Evolutionary conservation across 37 sponge, comb jelly and placozoan genomes (phyloP).

Genomic region (Lycopodina hypogea): DNA sequence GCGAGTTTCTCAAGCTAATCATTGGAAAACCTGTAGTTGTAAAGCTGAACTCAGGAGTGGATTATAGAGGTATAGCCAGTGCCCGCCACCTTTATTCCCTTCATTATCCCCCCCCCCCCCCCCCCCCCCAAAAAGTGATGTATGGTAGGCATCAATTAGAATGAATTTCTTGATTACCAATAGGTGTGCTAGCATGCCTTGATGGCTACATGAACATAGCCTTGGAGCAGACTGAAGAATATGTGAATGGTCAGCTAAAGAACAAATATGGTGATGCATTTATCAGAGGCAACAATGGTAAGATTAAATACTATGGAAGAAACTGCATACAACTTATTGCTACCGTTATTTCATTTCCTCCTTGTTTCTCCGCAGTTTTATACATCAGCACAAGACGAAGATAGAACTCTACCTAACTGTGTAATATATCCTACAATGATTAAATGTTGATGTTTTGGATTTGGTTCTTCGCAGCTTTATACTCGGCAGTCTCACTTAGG

Average conservation of each 20-base stretch:
- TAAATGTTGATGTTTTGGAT: constrained; percentile 29
- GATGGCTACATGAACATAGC: constrained; percentile 99
- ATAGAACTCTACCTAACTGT: constrained; percentile 12
- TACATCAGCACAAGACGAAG: constrained; percentile 95
- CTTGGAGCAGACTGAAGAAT: constrained; percentile 98
- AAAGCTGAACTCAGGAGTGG: constrained; percentile 95
- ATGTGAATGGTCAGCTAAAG: constrained; percentile 97
- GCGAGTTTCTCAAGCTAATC: constrained; percentile 97
- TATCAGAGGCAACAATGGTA: constrained; percentile 98
- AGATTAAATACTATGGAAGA: background rate
- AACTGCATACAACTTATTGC: background rate
- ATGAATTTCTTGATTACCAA: background rate
- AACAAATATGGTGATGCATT: constrained; percentile 99
- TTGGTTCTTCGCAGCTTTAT: constrained; percentile 64
- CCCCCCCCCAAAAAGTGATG: too few species aligned
- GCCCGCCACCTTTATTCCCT: too few species aligned
- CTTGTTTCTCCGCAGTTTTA: constrained; percentile 65
- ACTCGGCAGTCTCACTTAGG: constrained; percentile 56
- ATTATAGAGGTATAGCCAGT: constrained; percentile 87
- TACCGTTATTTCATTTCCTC: background rate
- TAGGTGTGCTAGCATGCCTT: constrained; percentile 86
- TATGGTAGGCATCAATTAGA: constrained; percentile 18
- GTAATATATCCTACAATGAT: background rate
- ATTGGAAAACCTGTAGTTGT: constrained; percentile 96
- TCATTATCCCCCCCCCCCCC: background rate